Base-by-base conservation (phyloP, 2,113 vertebrate genomes). In the Leucopternis melanops region DNA sequence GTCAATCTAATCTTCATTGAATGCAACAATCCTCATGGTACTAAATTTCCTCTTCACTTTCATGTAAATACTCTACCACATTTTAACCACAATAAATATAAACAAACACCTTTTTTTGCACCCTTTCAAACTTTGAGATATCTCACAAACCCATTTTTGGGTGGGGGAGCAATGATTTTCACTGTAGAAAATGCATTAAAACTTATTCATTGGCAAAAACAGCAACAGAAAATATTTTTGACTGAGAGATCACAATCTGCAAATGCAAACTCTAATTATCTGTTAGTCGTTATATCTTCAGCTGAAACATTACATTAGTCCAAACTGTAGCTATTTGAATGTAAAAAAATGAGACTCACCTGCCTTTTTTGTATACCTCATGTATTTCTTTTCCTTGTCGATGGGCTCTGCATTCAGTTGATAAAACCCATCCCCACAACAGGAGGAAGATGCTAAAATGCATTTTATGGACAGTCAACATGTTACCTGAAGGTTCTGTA, bases 371-470 rank as follows among this genome's bases (percentile, higher is more conserved):
- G 87, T 98, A 96, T 22, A 98, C 95, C 82, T 98, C 98, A 23
- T 98, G 97, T 59, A 92, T 95, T 93, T 97, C 97, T 90, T 96
- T 98, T 89, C 96, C 97, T 62, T 94, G 95, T 69, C 95, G 92
- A 63, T 97, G 95, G 36, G 59, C 87, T 95, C 97, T 97, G 94
- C 98, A 98, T 92, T 98, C 98, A 94, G 98, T 97, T 42, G 91
- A 97, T 89, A 98, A 96, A 96, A 98, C 94, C 97, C 98, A 98
- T 65, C 97, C 95, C 97, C 98, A 98, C 93, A 98, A 96, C 94
- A 99, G 94, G 86, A 99, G 95, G 32, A 99, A 92, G 85, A 98
- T 91, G 72, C 98, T 98, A 97, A 98, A 98, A 96, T 96, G 98
- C 98, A 99, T 99, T 96, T 97, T 98, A 94, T 95, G 96, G 69